These are phyloP conservation scores for Syngnathus typhle DNA, from an alignment of 2,113 vertebrate genomes.

Conservation along the genomic window DNA sequence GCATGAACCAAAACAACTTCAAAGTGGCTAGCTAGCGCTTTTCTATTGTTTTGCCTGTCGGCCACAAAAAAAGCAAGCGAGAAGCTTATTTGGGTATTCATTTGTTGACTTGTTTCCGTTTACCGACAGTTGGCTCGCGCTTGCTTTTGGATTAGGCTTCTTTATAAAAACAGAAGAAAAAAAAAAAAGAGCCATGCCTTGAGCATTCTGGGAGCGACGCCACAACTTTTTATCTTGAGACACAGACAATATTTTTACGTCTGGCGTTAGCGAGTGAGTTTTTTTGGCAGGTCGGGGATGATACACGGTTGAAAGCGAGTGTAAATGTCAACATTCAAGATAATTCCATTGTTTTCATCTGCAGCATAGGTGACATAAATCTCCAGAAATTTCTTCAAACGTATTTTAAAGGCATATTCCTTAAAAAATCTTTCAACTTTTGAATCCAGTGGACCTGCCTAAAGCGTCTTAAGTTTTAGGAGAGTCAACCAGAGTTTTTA, in stretches of 20 bases:
- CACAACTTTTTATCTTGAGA: slow-evolving; percentile 3
- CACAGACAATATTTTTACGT: slow-evolving; percentile 1
- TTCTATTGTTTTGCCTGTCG: not conserved
- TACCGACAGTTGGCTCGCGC: not conserved
- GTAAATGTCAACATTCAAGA: not conserved
- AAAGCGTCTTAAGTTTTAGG: not conserved
- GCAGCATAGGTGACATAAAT: not conserved
- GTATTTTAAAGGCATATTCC: not conserved
- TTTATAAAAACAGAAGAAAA: not conserved
- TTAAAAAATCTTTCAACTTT: not conserved
- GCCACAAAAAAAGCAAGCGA: not conserved
- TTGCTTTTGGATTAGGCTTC: not conserved
- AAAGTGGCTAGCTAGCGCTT: not conserved
- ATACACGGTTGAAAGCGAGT: not conserved
- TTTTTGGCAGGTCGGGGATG: not conserved
- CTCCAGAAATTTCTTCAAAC: not conserved
- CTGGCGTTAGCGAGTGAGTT: not conserved
- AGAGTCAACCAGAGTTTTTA: not conserved
- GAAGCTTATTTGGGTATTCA: not conserved
- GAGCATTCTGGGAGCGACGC: slow-evolving; percentile 1
- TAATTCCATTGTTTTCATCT: not conserved
- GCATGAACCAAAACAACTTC: slow-evolving; percentile 8
- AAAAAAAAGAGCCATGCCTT: not conserved
- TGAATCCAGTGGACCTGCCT: not conserved
- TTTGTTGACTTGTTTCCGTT: not conserved